Evolutionary conservation across 2,888 invertebrate genomes (phyloP).

Genomic region (Cheilosia soror): DNA sequence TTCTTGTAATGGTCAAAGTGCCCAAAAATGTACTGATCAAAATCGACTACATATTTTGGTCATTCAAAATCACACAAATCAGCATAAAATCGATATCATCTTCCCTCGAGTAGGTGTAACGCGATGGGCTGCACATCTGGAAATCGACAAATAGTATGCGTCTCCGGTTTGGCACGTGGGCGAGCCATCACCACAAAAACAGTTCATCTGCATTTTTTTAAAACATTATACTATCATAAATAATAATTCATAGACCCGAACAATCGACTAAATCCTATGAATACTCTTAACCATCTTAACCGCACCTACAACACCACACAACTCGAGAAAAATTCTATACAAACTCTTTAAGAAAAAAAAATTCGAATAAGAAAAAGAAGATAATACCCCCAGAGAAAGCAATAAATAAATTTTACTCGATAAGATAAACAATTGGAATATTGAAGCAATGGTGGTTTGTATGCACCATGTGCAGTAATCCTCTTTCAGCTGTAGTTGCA

Average conservation of each 20-base stretch:
- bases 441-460: constrained; percentile 30
- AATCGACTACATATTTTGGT: no score
- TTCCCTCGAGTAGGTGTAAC: no score
- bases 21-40: no score
- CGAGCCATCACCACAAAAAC: neutral
- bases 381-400: constrained; percentile 19
- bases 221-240: neutral
- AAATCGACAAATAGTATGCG: no score
- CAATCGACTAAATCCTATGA: constrained; percentile 35
- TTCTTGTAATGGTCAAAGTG: no score
- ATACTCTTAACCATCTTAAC: constrained; percentile 58
- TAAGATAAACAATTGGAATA: constrained; percentile 63
- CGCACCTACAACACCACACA: constrained; percentile 51
- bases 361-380: neutral
- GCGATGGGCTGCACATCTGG: no score
- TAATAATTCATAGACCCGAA: constrained; percentile 33
- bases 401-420: constrained; percentile 63
- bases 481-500: constrained; percentile 20
- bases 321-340: constrained; percentile 34
- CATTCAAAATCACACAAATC: no score
- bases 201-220: constrained; percentile 34
- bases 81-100: no score
- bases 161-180: constrained; percentile 17
- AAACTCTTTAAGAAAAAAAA: constrained; percentile 41
- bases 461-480: constrained; percentile 18